A percentile compares a stretch with the other conserved stretches of the same genome.
phyloP scores from a whole-genome alignment of 1,140 invertebrate genomes.

The Dryas iulia region DNA sequence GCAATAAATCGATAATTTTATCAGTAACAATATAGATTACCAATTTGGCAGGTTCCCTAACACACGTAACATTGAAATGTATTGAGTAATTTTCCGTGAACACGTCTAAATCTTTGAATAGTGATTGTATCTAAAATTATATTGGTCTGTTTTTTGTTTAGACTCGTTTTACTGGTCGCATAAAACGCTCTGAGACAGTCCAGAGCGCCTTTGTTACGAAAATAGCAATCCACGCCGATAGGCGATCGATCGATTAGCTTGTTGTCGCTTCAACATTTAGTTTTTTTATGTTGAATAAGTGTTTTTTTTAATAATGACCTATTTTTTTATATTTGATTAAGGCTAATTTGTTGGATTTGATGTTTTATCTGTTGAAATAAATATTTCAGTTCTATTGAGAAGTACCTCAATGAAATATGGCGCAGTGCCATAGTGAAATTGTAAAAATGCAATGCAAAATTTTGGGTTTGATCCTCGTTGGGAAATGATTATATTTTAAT shows the following conservation, averaged over 20 bases:
- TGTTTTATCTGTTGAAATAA: no score
- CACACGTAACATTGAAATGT: not conserved
- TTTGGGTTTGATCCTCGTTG: no score
- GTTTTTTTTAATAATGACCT: not conserved
- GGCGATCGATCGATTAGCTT: slow-evolving; percentile 15
- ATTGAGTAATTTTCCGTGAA: slow-evolving; percentile 1
- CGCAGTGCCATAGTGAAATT: no score
- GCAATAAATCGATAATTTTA: not conserved
- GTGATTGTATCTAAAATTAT: slow-evolving; percentile 24
- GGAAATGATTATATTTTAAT: no score
- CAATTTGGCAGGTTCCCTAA: slow-evolving; percentile 1
- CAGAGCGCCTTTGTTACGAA: slow-evolving; percentile 37
- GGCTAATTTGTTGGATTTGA: no score
- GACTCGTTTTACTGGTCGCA: slow-evolving; percentile 31
- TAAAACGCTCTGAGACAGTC: slow-evolving; percentile 29
- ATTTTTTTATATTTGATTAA: no score
- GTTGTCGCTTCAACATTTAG: not conserved
- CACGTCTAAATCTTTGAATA: slow-evolving; percentile 12
- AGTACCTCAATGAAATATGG: no score
- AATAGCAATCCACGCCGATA: slow-evolving; percentile 19
- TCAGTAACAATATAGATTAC: not conserved
- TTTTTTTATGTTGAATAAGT: not conserved
- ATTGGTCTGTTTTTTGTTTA: slow-evolving; percentile 29
- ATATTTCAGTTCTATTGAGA: no score
- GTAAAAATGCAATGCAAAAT: no score